These are phyloP conservation scores for Delphinapterus leucas DNA, from an alignment of 2,113 vertebrate genomes.

Conservation along the genomic window DNA sequence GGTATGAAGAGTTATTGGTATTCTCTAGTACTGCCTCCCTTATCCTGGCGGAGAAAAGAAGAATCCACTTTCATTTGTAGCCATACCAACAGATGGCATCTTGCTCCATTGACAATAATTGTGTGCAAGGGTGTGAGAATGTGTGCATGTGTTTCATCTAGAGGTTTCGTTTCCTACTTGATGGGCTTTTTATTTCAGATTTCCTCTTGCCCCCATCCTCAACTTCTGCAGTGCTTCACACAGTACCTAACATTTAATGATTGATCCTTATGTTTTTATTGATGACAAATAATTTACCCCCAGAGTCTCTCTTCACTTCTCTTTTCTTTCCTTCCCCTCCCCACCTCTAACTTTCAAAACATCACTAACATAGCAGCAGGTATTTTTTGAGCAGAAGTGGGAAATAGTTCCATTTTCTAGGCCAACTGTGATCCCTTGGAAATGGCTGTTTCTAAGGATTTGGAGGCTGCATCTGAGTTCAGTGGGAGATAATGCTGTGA, in stretches of 20 bases:
- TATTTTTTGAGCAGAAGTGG: neutral
- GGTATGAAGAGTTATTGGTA: neutral
- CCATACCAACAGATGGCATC: neutral
- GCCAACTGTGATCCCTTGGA: neutral
- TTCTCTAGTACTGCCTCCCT: neutral
- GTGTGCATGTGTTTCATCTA: neutral
- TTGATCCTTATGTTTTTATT: neutral
- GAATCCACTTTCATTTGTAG: neutral
- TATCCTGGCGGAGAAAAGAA: neutral
- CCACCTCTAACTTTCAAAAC: neutral
- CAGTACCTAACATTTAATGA: neutral
- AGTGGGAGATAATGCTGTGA: neutral
- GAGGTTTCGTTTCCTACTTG: neutral
- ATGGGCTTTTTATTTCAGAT: neutral
- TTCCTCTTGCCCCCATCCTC: neutral
- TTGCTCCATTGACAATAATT: neutral
- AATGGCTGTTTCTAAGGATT: neutral
- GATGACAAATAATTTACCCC: neutral
- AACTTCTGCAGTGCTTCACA: neutral
- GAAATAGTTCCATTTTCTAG: neutral
- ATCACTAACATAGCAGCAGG: neutral
- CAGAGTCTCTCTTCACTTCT: neutral
- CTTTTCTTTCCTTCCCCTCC: neutral
- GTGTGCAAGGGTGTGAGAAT: neutral
- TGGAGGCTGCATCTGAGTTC: neutral